Percentiles rank a stretch among this genome's conserved stretches.
Conservation (phyloP, 2,888 invertebrate genomes). For the Erynnis tages region DNA sequence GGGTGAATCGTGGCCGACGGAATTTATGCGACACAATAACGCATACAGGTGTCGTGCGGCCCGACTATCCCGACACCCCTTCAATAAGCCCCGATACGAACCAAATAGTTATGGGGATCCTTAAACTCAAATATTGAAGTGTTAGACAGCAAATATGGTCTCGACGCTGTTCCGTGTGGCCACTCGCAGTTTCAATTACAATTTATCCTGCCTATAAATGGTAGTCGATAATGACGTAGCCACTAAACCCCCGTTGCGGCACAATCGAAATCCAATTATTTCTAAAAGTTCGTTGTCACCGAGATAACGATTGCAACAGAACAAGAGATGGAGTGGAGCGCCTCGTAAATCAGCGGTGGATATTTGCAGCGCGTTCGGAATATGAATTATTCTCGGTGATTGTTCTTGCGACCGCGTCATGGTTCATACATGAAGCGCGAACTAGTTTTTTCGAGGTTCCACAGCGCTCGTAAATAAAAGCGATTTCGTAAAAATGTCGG, state of each 20-base stretch:
- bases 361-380: constrained; percentile 78
- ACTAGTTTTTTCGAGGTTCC: constrained; percentile 72
- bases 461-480: constrained; percentile 60
- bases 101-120: constrained; percentile 63
- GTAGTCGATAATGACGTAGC: constrained; percentile 74
- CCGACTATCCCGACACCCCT: constrained; percentile 61
- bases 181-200: constrained; percentile 55
- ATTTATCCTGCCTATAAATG: constrained; percentile 72
- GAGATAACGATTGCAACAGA: constrained; percentile 52
- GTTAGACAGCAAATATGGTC: constrained; percentile 66
- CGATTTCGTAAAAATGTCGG: constrained; percentile 60
- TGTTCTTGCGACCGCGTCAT: constrained; percentile 77
- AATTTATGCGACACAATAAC: constrained; percentile 77
- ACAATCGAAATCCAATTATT: constrained; percentile 79
- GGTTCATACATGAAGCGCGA: constrained; percentile 81
- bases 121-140: constrained; percentile 61
- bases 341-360: constrained; percentile 70
- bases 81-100: constrained; percentile 66
- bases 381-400: constrained; percentile 80
- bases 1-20: constrained; percentile 61
- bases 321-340: constrained; percentile 55
- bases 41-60: constrained; percentile 76
- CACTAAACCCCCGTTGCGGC: constrained; percentile 60
- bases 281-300: constrained; percentile 75
- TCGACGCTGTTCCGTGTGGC: constrained; percentile 56